Base-by-base conservation (phyloP, 1,140 invertebrate species). In the Myzus persicae region DNA sequence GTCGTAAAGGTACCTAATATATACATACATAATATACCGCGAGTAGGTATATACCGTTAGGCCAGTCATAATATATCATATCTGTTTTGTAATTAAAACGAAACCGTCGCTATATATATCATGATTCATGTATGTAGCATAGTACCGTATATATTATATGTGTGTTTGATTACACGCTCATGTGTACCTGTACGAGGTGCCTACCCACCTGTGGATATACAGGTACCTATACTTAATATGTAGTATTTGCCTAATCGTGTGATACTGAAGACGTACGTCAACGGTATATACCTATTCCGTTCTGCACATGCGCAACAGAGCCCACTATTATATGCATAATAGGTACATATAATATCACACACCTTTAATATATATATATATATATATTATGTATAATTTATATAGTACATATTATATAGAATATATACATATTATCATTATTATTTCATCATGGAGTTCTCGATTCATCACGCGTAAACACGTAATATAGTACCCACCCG, bases 41-140 rank as follows among this genome's bases (percentile, higher is more conserved):
- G 14, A n/a, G 22, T 51, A 51, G 20, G 4, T 51, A 51, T 51
- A n/a, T 76, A 76, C 59, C 59, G 59, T 76, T 76, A 76, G 59
- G 59, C 31, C 59, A n/a, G 59, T 76, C 59, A 76, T 76, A 76
- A 76, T 76, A 76, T 76, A 76, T 76, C 59, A 76, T 76, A 76
- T 76, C 31, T 76, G 59, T 76, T 76, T 76, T 76, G 59, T 76
- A 76, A 76, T 76, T 76, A 76, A 76, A 76, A 76, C 31, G 59
- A n/a, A 76, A n/a, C 59, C 59, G 31, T 76, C 59, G 31, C 59
- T 76, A 24, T 51, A 24, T 22, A 22, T 22, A 48, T 67, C 36
- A n/a, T n/a, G 59, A 76, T 76, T 76, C 59, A n/a, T 76, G 59
- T 76, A n/a, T 20, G 31, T 6, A 67, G 31, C 31, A n/a, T 76